Base-by-base conservation (phyloP, 2,113 vertebrate species). In the Passer domesticus region DNA sequence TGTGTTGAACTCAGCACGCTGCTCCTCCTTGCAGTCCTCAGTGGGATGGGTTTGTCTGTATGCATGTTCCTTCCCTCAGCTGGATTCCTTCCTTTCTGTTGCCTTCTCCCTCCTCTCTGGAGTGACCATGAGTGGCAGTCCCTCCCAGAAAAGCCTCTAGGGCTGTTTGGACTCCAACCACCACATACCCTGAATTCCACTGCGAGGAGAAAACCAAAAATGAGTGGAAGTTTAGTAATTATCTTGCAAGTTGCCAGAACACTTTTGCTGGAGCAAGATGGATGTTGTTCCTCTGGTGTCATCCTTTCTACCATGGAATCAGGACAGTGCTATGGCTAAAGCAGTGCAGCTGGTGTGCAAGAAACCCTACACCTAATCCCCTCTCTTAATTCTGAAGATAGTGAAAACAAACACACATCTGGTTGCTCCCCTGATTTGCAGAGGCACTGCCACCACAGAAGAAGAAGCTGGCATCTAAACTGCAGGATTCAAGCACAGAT, bases 161-260 rank as follows among this genome's bases (percentile, higher is more conserved):
- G 73, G 79, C 83, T 88, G n/a, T 88, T 85, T 86, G 90, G 41
- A 75, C 64, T 92, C 91, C 49, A 77, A 81, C 35, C 55, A 94
- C 52, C 47, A 69, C 89, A 92, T 88, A 60, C n/a, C 30, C 85
- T 60, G 79, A 80, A 95, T 95, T 94, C 87, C 78, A 52, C 78
- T 59, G 33, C 46, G 15, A 92, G 84, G 67, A 86, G 83, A 87
- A 77, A 80, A 76, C 13, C 1, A 3, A 58, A 73, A 79, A 66
- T 85, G 72, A 87, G 35, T 79, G 30, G 62, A 83, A 92, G 75
- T 60, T 88, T 70, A 83, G 68, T 88, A 90, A 91, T n/a, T 90
- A 39, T 63, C 58, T 80, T 77, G 60, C 28, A 88, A 92, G 64
- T 81, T 96, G 79, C 79, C 79, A 70, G 72, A 90, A 44, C 74